Conservation (phyloP, 2,113 vertebrate species). For the Phylloscopus trochilus region DNA sequence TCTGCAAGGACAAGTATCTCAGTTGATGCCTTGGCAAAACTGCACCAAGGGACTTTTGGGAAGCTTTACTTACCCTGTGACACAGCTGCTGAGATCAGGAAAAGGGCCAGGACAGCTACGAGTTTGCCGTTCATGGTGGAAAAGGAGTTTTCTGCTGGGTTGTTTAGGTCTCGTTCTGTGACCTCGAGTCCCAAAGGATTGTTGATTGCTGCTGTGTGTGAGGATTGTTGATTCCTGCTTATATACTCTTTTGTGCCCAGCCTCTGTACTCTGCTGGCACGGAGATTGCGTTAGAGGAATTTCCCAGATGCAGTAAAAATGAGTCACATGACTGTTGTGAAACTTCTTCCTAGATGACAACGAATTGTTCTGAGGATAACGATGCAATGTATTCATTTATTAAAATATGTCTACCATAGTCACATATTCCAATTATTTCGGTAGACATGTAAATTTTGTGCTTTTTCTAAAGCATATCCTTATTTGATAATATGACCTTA, state of each 20-base stretch:
- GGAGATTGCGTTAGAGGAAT: constrained; percentile 69
- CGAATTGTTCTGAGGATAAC: neutral
- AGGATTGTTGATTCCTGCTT: neutral
- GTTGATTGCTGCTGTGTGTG: neutral
- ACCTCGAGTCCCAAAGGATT: neutral
- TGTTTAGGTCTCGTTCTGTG: neutral
- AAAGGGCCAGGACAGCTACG: constrained; percentile 37
- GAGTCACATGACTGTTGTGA: constrained; percentile 65
- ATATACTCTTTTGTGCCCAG: neutral
- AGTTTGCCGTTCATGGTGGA: constrained; percentile 37
- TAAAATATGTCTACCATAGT: neutral
- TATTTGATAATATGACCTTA: neutral
- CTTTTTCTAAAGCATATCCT: neutral
- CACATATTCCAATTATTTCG: neutral
- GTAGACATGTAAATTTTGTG: neutral
- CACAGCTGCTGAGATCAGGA: constrained; percentile 64
- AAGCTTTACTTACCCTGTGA: constrained; percentile 75
- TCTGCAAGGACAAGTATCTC: neutral
- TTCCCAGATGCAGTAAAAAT: constrained; percentile 63
- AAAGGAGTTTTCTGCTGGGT: neutral
- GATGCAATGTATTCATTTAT: neutral
- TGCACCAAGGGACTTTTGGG: neutral
- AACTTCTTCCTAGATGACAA: constrained; percentile 9
- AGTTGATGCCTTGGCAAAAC: neutral
- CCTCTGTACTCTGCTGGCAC: neutral